These are phyloP conservation scores for Gorilla gorilla DNA, from an alignment of 2,113 vertebrate genomes.

Conservation along the genomic window DNA sequence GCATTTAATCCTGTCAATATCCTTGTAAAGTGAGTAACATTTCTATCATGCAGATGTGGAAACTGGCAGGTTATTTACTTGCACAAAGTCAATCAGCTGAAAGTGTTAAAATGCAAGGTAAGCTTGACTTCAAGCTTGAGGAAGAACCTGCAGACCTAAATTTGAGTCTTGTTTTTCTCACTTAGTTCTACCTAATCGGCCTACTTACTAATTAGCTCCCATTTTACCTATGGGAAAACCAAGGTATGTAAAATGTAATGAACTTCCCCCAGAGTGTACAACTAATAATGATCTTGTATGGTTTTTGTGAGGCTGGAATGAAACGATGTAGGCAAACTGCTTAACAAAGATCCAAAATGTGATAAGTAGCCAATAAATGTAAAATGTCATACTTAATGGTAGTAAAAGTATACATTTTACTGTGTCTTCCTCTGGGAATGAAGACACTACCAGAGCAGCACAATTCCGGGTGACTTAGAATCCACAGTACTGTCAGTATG, in stretches of 20 bases:
- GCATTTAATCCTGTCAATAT: not conserved
- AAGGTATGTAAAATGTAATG: not conserved
- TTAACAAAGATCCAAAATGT: not conserved
- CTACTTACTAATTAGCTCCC: not conserved
- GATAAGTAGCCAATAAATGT: not conserved
- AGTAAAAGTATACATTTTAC: not conserved
- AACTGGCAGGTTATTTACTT: not conserved
- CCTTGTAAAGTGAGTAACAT: not conserved
- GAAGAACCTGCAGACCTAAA: not conserved
- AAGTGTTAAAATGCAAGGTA: not conserved
- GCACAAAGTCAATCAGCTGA: not conserved
- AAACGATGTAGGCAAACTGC: not conserved
- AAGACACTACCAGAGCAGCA: not conserved
- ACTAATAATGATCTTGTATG: not conserved
- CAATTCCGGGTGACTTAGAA: not conserved
- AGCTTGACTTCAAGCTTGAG: not conserved
- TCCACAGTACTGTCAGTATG: not conserved
- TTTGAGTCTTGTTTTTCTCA: not conserved
- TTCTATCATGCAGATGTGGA: not conserved
- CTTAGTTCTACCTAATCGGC: not conserved
- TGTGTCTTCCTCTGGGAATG: not conserved
- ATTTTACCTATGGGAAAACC: not conserved
- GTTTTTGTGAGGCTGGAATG: not conserved
- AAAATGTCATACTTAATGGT: not conserved
- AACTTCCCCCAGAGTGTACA: not conserved